phyloP scores from a whole-genome alignment of 2,888 invertebrate species.

The Scaeva pyrastri region DNA sequence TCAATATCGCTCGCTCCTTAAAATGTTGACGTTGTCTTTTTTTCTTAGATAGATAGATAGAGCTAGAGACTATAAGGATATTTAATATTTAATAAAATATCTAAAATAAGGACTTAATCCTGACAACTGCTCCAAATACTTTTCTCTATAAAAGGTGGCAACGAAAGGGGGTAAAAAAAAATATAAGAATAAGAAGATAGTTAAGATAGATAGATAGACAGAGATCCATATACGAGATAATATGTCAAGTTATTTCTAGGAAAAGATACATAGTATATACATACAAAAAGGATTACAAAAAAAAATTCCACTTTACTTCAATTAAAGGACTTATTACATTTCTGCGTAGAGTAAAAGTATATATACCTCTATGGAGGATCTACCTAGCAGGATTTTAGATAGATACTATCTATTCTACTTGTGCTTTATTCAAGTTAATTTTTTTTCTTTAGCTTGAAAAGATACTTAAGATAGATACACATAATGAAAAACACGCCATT shows the following conservation, averaged over 20 bases:
- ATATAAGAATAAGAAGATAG: too few relatives aligned
- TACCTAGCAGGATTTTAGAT: constrained; percentile 45
- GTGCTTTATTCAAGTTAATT: not conserved
- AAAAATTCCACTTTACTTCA: constrained; percentile 71
- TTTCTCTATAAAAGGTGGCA: not conserved
- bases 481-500: constrained; percentile 76
- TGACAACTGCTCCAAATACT: not conserved
- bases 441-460: constrained; percentile 12
- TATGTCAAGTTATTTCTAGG: constrained; percentile 30
- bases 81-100: constrained; percentile 73
- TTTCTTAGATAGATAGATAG: too few relatives aligned
- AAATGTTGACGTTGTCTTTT: not conserved
- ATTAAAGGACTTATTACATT: constrained; percentile 74
- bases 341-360: constrained; percentile 32
- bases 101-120: constrained; percentile 59
- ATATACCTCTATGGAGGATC: too few relatives aligned
- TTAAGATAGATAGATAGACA: constrained; percentile 27
- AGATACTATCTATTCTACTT: not conserved
- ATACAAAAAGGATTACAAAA: not conserved
- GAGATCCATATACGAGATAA: constrained; percentile 18
- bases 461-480: constrained; percentile 72
- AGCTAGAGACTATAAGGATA: constrained; percentile 28
- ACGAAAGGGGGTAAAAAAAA: not conserved
- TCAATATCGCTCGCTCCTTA: constrained; percentile 13
- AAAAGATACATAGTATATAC: not conserved